These are phyloP conservation scores for Balaeniceps rex DNA, from an alignment of 2,113 vertebrate species.

Conservation along the genomic window DNA sequence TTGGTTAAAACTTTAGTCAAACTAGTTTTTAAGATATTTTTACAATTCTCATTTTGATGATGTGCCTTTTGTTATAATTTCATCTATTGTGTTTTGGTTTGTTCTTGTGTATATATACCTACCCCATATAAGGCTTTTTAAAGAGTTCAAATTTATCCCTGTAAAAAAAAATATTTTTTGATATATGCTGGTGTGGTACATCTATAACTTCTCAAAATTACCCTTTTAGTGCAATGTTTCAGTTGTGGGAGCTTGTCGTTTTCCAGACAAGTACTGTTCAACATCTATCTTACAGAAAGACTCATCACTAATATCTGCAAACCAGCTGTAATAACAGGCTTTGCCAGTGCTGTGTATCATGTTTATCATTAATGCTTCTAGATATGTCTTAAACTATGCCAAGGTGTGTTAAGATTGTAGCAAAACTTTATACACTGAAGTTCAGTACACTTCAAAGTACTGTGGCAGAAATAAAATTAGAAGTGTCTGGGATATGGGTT, in stretches of 20 bases:
- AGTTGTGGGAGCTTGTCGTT: neutral
- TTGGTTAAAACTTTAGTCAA: neutral
- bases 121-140: neutral
- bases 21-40: neutral
- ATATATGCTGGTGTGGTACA: neutral
- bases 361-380: neutral
- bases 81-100: neutral
- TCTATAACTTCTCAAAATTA: neutral
- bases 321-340: neutral
- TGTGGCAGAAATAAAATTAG: slow-evolving; percentile 32
- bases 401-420: neutral
- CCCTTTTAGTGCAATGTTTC: neutral
- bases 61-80: slow-evolving; percentile 25
- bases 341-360: neutral
- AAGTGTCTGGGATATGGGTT: slow-evolving; percentile 1
- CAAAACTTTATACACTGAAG: neutral
- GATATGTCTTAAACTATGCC: neutral
- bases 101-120: neutral
- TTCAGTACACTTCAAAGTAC: neutral
- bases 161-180: neutral
- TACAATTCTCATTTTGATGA: slow-evolving; percentile 14
- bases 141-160: neutral
- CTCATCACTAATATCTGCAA: neutral
- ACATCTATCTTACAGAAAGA: neutral
- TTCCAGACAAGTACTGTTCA: neutral